A percentile compares a stretch with the other conserved stretches of the same genome.
phyloP scores from a whole-genome alignment of 2,113 vertebrate genomes.

The Coturnix japonica region DNA sequence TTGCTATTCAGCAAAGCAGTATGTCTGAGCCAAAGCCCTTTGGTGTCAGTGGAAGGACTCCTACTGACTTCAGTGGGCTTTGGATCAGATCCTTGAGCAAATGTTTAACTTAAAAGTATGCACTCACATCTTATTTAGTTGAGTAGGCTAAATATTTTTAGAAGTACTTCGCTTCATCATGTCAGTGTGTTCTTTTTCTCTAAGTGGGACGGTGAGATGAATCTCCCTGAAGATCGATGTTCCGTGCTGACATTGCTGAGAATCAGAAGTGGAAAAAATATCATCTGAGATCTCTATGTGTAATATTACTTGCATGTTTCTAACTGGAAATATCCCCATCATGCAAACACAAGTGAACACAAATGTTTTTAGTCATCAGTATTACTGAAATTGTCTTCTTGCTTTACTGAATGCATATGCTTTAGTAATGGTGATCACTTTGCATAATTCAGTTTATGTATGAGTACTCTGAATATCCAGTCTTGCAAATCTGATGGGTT shows the following conservation, averaged over 20 bases:
- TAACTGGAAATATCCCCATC: neutral
- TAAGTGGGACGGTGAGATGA: neutral
- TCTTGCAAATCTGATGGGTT: neutral
- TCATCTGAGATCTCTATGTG: neutral
- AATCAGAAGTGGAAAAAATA: neutral
- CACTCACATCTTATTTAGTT: conserved; percentile 1
- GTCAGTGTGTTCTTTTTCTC: neutral
- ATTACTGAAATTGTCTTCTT: conserved; percentile 11
- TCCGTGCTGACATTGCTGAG: neutral
- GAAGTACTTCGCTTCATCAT: conserved; percentile 31
- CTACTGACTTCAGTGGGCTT: neutral
- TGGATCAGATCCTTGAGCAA: conserved; percentile 25
- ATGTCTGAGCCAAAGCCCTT: conserved; percentile 20
- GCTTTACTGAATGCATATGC: neutral
- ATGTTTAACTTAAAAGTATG: neutral
- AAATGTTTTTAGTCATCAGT: neutral
- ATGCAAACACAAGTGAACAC: neutral
- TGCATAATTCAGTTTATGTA: neutral
- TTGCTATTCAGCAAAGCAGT: neutral
- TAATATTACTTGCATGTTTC: neutral
- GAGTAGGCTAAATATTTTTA: conserved; percentile 43
- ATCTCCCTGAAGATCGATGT: neutral
- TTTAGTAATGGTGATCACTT: neutral
- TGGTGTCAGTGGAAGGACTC: conserved; percentile 32
- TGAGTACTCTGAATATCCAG: neutral